Base-by-base conservation (phyloP, 1,140 invertebrate genomes). In the Eueides isabella region DNA sequence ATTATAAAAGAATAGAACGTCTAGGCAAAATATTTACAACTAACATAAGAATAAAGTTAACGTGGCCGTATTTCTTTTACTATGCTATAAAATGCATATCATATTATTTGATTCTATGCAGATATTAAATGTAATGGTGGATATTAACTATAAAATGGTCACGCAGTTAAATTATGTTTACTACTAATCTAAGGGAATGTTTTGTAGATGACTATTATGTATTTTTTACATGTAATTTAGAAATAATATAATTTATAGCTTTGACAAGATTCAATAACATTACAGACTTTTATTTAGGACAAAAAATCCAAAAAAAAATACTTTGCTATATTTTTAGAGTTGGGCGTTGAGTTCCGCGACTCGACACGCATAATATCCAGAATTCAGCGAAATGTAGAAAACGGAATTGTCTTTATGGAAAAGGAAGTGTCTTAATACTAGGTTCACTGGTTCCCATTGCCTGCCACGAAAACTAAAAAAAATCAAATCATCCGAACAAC, bases 11-110 rank as follows among this genome's bases (percentile, higher is more conserved):
- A 90, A 88, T 81, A 75, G 72, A 71, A 35, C 74, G 79, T 82
- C 85, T 87, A 85, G 48, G 83, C 80, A 84, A 85, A 85, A 82
- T 80, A 80, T 80, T 85, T 85, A 85, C 83, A 81, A 65, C 67
- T 77, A 84, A 85, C 87, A 88, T 87, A 87, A 63, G 31, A 23
- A 55, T 55, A 55, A 55, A 55, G 88, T 83, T 80, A 83, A 85
- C 80, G 87, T 86, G 84, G 85, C 87, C 85, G 86, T 91, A 91
- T 91, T 92, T 91, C 85, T 23, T 64, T 64, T 64, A 64, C 4
- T 29, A 64, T 11, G 19, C 29, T 14, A 65, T 65, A 35, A 65
- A 65, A 23, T 65, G 23, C n/a, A 65, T 9, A 35, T 33, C 26
- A 35, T 65, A n/a, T 2, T 26, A 65, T 65, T 65, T 65, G 35